phyloP scores from a whole-genome alignment of 2,888 invertebrate genomes.

The Ennomos quercinarius region DNA sequence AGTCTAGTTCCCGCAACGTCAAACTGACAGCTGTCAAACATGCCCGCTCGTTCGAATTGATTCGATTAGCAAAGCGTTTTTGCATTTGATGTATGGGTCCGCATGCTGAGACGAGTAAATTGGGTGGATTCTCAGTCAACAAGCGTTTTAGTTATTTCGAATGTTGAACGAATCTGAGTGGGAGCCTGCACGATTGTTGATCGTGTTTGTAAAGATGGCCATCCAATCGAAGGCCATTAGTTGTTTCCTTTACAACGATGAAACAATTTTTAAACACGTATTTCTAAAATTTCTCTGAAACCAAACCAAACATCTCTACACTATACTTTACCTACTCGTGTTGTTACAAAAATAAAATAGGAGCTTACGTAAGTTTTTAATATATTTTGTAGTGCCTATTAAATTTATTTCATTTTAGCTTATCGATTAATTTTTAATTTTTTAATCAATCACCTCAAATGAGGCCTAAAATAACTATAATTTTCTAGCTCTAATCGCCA shows the following conservation, averaged over 20 bases:
- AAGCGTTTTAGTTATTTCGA: conserved; percentile 11
- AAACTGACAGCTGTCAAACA: conserved; percentile 44
- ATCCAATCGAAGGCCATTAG: neutral
- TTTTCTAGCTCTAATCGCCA: neutral
- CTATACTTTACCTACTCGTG: too few relatives aligned
- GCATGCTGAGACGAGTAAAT: conserved; percentile 19
- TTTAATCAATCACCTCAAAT: too few relatives aligned
- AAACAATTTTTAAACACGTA: too few relatives aligned
- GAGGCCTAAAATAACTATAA: too few relatives aligned
- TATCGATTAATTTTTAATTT: too few relatives aligned
- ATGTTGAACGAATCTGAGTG: conserved; percentile 5
- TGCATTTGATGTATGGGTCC: conserved; percentile 26
- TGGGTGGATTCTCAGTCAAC: conserved; percentile 15
- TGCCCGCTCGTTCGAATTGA: conserved; percentile 26
- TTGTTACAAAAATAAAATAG: too few relatives aligned
- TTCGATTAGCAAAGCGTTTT: conserved; percentile 9
- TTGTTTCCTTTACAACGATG: too few relatives aligned
- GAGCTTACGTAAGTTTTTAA: too few relatives aligned
- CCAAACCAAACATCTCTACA: too few relatives aligned
- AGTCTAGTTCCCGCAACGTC: conserved; percentile 31
- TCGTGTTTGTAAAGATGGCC: neutral
- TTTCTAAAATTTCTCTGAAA: too few relatives aligned
- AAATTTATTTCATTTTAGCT: too few relatives aligned
- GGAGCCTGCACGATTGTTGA: neutral
- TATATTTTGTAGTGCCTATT: too few relatives aligned